These are phyloP conservation scores for Drosophila lacertosa DNA, from an alignment of 1,140 invertebrate genomes.

Conservation along the genomic window DNA sequence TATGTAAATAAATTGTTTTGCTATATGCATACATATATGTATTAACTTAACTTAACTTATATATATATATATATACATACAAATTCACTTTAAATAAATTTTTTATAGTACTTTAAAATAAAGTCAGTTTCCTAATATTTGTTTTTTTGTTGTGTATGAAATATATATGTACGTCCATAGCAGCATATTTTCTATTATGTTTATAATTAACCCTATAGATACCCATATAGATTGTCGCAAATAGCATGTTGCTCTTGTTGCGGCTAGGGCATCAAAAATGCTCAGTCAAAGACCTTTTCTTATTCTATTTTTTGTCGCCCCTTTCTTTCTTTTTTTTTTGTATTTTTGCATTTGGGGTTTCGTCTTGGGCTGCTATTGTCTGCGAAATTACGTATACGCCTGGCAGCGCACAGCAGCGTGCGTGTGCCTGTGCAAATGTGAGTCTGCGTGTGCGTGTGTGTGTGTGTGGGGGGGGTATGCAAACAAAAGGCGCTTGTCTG, in stretches of 20 bases:
- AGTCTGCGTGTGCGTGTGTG: constrained; percentile 24
- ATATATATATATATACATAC: too few relatives aligned
- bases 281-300: constrained; percentile 75
- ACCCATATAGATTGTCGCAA: constrained; percentile 24
- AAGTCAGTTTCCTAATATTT: too few relatives aligned
- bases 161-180: too few relatives aligned
- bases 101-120: too few relatives aligned
- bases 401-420: constrained; percentile 60
- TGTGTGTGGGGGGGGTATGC: constrained; percentile 55
- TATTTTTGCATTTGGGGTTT: constrained; percentile 50
- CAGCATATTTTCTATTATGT: constrained; percentile 1
- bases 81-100: too few relatives aligned
- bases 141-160: too few relatives aligned
- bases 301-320: constrained; percentile 43
- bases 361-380: constrained; percentile 56
- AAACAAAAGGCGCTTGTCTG: constrained; percentile 77
- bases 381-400: constrained; percentile 79
- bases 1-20: too few relatives aligned
- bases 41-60: too few relatives aligned
- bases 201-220: constrained; percentile 29
- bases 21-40: too few relatives aligned
- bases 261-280: constrained; percentile 37
- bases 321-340: constrained; percentile 42
- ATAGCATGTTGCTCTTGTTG: constrained; percentile 14
- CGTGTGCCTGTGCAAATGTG: too few relatives aligned